Evolutionary conservation across 2,113 vertebrate species (phyloP).

Genomic region (Brachypteracias leptosomus): DNA sequence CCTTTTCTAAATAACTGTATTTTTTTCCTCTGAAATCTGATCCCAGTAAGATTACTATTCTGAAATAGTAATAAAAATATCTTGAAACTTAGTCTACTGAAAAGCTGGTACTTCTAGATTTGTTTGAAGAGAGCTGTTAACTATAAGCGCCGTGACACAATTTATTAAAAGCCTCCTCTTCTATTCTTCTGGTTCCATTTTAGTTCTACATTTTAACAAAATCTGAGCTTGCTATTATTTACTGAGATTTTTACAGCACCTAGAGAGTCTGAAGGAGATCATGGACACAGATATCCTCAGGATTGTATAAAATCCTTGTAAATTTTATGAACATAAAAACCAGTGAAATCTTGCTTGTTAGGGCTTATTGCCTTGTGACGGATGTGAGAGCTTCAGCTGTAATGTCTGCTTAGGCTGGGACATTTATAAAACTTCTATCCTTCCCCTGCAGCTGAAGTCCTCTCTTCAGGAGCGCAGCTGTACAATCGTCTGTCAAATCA

Average conservation of each 20-base stretch:
- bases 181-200: neutral
- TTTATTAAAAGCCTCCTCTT: neutral
- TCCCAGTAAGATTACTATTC: neutral
- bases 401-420: neutral
- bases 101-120: neutral
- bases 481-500: neutral
- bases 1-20: neutral
- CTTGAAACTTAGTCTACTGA: neutral
- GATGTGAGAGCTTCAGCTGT: neutral
- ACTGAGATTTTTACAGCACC: neutral
- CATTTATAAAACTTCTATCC: neutral
- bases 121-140: neutral
- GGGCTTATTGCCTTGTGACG: neutral
- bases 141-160: accelerated
- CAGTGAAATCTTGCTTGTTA: neutral
- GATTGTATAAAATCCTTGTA: neutral
- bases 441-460: neutral
- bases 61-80: neutral
- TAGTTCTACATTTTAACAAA: neutral
- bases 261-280: neutral
- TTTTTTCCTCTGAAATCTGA: neutral
- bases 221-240: neutral
- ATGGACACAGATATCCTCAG: neutral
- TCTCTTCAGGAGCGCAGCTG: neutral
- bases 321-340: neutral